Evolutionary conservation across 2,797 vertebrate genomes (phyloP).

Genomic region (Ceyx erithaca): DNA sequence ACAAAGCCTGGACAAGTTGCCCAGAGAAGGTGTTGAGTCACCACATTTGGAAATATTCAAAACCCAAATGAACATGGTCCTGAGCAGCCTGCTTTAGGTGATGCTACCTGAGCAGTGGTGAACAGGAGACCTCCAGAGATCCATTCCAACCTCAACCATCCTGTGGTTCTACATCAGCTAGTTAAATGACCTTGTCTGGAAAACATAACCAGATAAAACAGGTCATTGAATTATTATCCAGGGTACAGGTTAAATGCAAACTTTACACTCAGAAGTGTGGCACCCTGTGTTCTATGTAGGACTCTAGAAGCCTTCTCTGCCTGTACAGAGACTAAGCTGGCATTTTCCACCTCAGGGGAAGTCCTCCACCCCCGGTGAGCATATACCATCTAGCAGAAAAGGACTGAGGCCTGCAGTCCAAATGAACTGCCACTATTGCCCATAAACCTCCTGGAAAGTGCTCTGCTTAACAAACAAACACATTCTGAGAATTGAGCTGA

Average conservation of each 20-base stretch:
- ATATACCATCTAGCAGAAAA: neutral
- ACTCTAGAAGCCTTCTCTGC: neutral
- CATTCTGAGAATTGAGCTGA: neutral
- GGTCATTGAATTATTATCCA: neutral
- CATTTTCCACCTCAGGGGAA: neutral
- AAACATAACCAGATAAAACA: neutral
- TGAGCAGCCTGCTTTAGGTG: neutral
- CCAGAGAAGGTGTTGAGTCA: neutral
- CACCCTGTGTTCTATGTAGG: neutral
- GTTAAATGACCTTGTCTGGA: neutral
- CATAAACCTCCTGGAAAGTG: neutral
- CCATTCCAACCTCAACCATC: neutral
- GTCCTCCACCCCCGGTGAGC: neutral
- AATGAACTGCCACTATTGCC: neutral
- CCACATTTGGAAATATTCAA: neutral
- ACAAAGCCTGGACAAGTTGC: neutral
- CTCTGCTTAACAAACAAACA: neutral
- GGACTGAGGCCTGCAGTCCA: neutral
- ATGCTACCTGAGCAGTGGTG: neutral
- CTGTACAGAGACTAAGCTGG: neutral
- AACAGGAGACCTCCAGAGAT: neutral
- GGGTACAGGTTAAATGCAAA: slow-evolving; percentile 22
- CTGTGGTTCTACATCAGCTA: neutral
- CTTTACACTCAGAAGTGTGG: neutral
- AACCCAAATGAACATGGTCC: neutral